Evolutionary conservation across 1,140 invertebrate genomes (phyloP), one percentile per base, ranked within the genome.

Genomic region (Acyrthosiphon pisum): DNA sequence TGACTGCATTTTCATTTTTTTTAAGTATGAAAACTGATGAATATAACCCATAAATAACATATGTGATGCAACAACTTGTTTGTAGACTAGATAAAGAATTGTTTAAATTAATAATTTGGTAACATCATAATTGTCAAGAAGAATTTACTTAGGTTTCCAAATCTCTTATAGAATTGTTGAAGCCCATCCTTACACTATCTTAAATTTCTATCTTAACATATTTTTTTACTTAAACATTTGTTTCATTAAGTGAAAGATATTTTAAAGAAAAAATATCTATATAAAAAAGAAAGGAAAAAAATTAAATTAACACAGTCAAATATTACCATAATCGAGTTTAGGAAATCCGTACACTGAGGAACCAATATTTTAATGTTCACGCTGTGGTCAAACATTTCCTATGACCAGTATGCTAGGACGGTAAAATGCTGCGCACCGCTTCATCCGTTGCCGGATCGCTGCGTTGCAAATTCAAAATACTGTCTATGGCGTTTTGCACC

Each of bases 401-500:
- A 81, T 46, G 86, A 93, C 89, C 89, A 89, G 95, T 96, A 95
- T 92, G 93, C 93, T 93, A 96, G 95, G 95, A 96, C 94, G 95
- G 95, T 93, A 96, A 94, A 93, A 96, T 96, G 94, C 95, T 96
- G 35, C 96, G 95, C 60, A 96, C 96, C 91, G 96, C 96, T 94
- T 96, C 96, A 93, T 96, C 96, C 89, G 96, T 94, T 84, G 95
- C 95, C 91, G 95, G 94, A 94, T 96, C 95, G 91, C 94, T 93
- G 56, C 94, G 94, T 94, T 97, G 97, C 93, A 97, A 95, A 95
- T 97, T 97, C 48, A 97, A 95, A 94, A 97, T 97, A 94, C 97
- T 97, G 94, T 97, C 97, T 93, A 97, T 97, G 89, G 97, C 97
- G 94, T 96, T 97, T 95, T 97, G 97, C 76, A 97, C 97, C 94